Conservation (phyloP, 2,888 invertebrate genomes). For the Phalera bucephala region DNA sequence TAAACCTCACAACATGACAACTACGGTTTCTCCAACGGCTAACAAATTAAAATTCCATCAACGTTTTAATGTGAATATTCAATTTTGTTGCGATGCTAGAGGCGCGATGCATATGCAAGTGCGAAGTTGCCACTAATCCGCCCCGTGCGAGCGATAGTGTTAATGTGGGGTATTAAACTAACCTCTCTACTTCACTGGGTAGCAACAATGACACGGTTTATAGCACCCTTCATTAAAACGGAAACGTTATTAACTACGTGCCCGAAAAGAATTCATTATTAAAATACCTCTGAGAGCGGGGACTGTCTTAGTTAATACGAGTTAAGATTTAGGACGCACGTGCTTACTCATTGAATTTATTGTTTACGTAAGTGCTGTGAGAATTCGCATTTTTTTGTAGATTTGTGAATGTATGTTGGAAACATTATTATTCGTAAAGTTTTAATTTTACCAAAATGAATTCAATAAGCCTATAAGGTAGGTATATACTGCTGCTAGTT, state of each 20-base stretch:
- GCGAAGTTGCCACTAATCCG: conserved; percentile 49
- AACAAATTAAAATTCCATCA: not conserved
- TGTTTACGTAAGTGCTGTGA: too few relatives aligned
- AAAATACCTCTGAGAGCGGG: conserved; percentile 68
- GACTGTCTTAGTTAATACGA: conserved; percentile 67
- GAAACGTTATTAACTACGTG: conserved; percentile 68
- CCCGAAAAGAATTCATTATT: conserved; percentile 74
- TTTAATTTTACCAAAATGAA: too few relatives aligned
- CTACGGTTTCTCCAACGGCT: too few relatives aligned
- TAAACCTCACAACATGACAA: too few relatives aligned
- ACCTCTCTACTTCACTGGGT: conserved; percentile 11
- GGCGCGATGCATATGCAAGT: conserved; percentile 33
- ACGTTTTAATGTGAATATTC: conserved; percentile 4
- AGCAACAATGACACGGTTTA: conserved; percentile 63
- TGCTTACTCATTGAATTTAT: conserved; percentile 55
- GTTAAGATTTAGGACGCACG: conserved; percentile 74
- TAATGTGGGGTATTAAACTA: conserved; percentile 45
- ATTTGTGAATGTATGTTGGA: too few relatives aligned
- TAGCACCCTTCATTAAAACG: conserved; percentile 65
- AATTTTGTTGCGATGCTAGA: conserved; percentile 7
- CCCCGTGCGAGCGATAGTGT: conserved; percentile 42
- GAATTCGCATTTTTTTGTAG: too few relatives aligned
- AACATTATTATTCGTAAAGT: too few relatives aligned
- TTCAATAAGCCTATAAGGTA: too few relatives aligned
- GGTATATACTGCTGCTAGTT: too few relatives aligned